These are phyloP conservation scores for Leptinotarsa juncta DNA, from an alignment of 2,888 invertebrate species.

Conservation along the genomic window DNA sequence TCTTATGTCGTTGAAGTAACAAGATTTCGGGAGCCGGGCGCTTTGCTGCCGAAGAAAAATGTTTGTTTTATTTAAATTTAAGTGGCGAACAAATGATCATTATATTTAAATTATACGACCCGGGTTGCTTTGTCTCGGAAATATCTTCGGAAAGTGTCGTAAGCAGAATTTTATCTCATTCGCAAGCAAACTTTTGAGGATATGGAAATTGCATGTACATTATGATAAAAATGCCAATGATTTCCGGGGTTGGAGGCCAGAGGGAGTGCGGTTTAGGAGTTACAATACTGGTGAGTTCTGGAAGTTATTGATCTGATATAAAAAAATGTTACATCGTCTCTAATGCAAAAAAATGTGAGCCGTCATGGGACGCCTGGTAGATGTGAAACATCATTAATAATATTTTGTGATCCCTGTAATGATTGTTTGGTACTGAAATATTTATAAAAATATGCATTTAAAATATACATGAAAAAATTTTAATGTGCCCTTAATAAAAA, in stretches of 20 bases:
- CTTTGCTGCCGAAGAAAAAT: conserved; percentile 62
- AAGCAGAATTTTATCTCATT: conserved; percentile 46
- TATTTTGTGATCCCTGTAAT: too few relatives aligned
- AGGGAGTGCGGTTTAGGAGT: conserved; percentile 23
- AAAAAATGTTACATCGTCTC: conserved; percentile 1
- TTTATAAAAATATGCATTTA: too few relatives aligned
- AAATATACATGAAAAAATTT: too few relatives aligned
- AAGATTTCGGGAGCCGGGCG: conserved; percentile 63
- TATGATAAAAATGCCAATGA: conserved; percentile 42
- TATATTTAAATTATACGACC: conserved; percentile 59
- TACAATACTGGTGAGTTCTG: conserved; percentile 1
- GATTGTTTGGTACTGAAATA: too few relatives aligned
- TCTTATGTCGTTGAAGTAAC: conserved; percentile 64
- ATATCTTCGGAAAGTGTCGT: conserved; percentile 43
- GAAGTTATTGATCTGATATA: conserved; percentile 1
- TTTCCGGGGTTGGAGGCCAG: conserved; percentile 27
- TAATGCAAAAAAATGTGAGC: not conserved
- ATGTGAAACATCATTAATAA: too few relatives aligned
- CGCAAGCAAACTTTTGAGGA: conserved; percentile 37
- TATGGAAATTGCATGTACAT: conserved; percentile 35
- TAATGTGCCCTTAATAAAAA: too few relatives aligned
- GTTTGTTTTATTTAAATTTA: conserved; percentile 66
- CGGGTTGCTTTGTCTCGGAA: conserved; percentile 48
- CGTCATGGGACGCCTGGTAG: too few relatives aligned
- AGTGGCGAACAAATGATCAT: conserved; percentile 61